These are phyloP conservation scores for Poeciliopsis gracilis DNA, from an alignment of 2,797 vertebrate species.

Conservation along the genomic window DNA sequence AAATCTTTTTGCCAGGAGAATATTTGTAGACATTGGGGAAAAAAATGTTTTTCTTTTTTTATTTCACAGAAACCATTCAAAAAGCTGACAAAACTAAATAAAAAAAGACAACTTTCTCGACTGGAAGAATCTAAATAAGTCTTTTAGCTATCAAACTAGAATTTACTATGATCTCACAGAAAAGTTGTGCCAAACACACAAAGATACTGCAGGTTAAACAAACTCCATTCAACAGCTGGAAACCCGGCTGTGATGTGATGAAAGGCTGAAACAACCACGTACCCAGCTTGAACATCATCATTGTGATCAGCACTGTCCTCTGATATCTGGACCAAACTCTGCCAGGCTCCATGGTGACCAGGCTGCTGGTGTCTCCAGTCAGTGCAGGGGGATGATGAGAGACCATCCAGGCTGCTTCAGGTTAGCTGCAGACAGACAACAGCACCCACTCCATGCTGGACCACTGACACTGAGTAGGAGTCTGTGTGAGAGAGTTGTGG, in stretches of 20 bases:
- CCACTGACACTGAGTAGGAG: constrained; percentile 27
- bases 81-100: background rate
- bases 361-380: constrained; percentile 28
- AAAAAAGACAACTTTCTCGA: background rate
- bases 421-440: constrained; percentile 34
- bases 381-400: constrained; percentile 29
- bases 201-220: background rate
- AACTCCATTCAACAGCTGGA: background rate
- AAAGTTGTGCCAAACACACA: background rate
- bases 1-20: background rate
- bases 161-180: background rate
- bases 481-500: constrained; percentile 30
- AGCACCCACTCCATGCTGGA: constrained; percentile 46
- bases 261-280: constrained; percentile 29
- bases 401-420: constrained; percentile 40
- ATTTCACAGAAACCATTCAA: background rate
- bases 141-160: background rate
- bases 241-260: background rate
- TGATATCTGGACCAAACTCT: constrained; percentile 68
- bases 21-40: background rate
- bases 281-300: constrained; percentile 81
- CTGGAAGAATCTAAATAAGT: background rate
- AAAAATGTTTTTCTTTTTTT: background rate
- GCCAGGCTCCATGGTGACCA: constrained; percentile 73
- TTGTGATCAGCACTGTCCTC: constrained; percentile 66